Base-by-base conservation (phyloP, 1,140 invertebrate genomes). In the Drosophila repleta region DNA sequence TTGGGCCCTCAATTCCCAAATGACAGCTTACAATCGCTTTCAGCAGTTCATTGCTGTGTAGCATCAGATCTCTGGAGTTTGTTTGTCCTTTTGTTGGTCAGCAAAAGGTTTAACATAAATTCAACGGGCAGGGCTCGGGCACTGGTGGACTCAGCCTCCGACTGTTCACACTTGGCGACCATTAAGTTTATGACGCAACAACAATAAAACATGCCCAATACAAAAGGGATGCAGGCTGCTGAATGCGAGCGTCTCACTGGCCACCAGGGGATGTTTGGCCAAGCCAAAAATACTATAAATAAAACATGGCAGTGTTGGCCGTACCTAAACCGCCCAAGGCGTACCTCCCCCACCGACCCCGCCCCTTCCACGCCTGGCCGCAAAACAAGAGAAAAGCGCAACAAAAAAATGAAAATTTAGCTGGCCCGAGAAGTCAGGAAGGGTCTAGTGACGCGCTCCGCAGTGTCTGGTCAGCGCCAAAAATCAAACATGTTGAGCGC, bases 151-250 rank as follows among this genome's bases (percentile, higher is more conserved):
- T 29, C 61, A 43, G 55, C 60, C 53, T 49, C 29, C 71, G 73
- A 66, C 67, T 79, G 79, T 88, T 88, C 84, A 88, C 83, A 88
- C 83, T 88, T 79, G 83, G 76, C 79, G 62, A 72, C 79, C 83
- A 88, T 88, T 88, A 88, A 88, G 83, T 88, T 88, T 88, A 88
- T 88, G 81, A 88, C 83, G 83, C 84, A 88, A 83, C 83, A 82
- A 83, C 79, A 88, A 79, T 88, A 79, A 88, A 88, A 76, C 83
- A 71, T 78, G 76, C 29, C 60, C 76, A 79, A 70, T 72, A 80
- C 74, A 82, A 74, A 68, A 45, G 72, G 49, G 76, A 63, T 79
- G 80, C 49, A 32, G 7, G 15, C 78, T 73, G 15, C 78, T 73
- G 69, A 51, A 79, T 79, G 53, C 45, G 65, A 37, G 58, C 48